Evolutionary conservation across 2,113 vertebrate genomes (phyloP), one percentile per base, ranked within the genome.

Genomic region (Prionailurus viverrinus): DNA sequence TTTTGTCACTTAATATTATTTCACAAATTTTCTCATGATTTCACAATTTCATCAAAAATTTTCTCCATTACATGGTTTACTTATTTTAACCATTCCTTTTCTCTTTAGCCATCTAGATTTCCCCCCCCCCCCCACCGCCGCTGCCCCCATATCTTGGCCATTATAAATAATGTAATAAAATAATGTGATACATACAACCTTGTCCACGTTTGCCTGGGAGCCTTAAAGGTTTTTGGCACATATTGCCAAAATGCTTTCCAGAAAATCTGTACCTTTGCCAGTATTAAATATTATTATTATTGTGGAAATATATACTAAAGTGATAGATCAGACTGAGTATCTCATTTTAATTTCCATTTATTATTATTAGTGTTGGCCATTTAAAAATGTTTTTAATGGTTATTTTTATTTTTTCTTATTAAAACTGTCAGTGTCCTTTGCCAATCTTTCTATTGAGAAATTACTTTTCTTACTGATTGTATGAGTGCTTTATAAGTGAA

Each of bases 181-280:
- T 73, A 55, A 71, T 41, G n/a, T 66, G 12, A 51, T 33, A 89
- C 78, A 69, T 78, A 81, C 25, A 58, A 65, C 39, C 31, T 85
- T 81, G 12, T 13, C 25, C 8, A 71, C 51, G 13, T 79, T 84
- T 92, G 61, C 23, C 6, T 71, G 63, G 66, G 58, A 94, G 88
- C 1, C 69, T 81, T 51, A 91, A 91, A 81, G 76, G 11, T 39
- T 95, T 81, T 63, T 61, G 92, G 66, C 11, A 86, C 8, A 19
- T 93, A 19, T n/a, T 82, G 18, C 39, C 36, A 92, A 94, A 93
- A 87, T 53, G 69, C 74, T 97, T 95, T 95, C 87, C 94, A 96
- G 48, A 93, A 96, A 96, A 85, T 68, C 41, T 69, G n/a, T 87
- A 33, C 13, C 39, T 90, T 97, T 82, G 73, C 73, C 89, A 82